Conservation (phyloP, 92 coral and sea anemone species). For the Palythoa heliodiscus region DNA sequence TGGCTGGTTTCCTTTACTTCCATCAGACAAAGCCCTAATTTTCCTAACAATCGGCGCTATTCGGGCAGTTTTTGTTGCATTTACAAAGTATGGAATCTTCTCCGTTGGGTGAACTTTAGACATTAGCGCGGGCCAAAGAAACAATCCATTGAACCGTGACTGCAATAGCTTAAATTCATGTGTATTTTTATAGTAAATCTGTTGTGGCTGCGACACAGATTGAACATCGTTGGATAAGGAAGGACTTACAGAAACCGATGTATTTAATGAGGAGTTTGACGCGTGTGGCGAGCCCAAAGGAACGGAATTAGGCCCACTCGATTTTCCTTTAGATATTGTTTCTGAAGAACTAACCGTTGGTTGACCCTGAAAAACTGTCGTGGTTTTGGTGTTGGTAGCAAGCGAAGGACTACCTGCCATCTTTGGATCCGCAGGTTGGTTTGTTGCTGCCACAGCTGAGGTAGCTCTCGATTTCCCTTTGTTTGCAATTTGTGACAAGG, state of each 20-base stretch:
- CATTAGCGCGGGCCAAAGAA: conserved; percentile 92
- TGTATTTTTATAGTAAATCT: conserved; percentile 57
- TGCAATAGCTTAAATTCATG: conserved; percentile 71
- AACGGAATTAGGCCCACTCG: not conserved
- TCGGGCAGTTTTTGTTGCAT: conserved; percentile 30
- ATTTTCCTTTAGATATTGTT: not conserved
- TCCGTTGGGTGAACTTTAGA: conserved; percentile 61
- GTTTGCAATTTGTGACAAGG: conserved; percentile 67
- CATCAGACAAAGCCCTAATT: not conserved
- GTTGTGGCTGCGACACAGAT: not conserved
- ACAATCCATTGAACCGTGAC: conserved; percentile 82
- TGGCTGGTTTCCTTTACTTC: not conserved
- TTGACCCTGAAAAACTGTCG: not conserved
- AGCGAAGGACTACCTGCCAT: not conserved
- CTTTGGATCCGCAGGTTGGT: not conserved
- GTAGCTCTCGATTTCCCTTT: not conserved
- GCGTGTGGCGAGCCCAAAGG: not conserved
- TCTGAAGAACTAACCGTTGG: not conserved
- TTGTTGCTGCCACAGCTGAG: not conserved
- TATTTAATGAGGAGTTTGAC: not conserved
- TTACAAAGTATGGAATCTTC: conserved; percentile 51
- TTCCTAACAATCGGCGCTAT: not conserved
- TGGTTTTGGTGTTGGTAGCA: not conserved
- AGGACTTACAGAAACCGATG: not conserved
- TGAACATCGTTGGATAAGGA: not conserved